Base-by-base conservation (phyloP, 1,140 invertebrate species). In the Galleria mellonella region DNA sequence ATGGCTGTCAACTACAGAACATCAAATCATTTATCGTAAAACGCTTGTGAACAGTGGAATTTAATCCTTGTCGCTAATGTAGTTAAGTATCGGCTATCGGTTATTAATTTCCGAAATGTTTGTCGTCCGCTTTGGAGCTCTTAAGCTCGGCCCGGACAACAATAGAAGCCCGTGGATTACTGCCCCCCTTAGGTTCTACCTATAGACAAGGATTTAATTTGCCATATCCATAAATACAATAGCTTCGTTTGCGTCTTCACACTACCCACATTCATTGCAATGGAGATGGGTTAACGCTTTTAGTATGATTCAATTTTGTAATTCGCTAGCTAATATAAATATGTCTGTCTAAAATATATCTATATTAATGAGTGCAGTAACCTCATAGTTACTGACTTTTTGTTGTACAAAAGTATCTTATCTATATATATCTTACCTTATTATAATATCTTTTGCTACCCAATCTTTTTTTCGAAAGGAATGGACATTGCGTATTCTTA, bases 151-250 rank as follows among this genome's bases (percentile, higher is more conserved):
- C 43, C 47, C 49, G 55, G 51, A 48, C 54, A 64, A 78, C 71
- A 79, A 76, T 78, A 59, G 62, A 47, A 52, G 52, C 62, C 51
- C 58, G 50, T 64, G 71, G 75, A 79, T 76, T 79, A 79, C 61
- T 53, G 52, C 52, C 55, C 55, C 70, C 65, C 60, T 57, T 62
- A 67, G 60, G 60, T 74, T 58, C 43, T 45, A 60, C 63, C 58
- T 61, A 72, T 65, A 69, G 71, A 76, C 76, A 71, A 69, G 72
- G 72, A 72, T 72, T 74, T 79, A 76, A 76, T 79, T 79, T 76
- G 58, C 66, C 62, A 68, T 68, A 74, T 72, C 64, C 66, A 55
- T 72, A 67, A 71, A 74, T 67, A 74, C 69, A 71, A 72, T 71
- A 62, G 58, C 39, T 71, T 71, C 56, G 72, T 62, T 62, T 54